These are phyloP conservation scores for Neotragus pygmaeus DNA, from an alignment of 2,113 vertebrate genomes.

Conservation along the genomic window DNA sequence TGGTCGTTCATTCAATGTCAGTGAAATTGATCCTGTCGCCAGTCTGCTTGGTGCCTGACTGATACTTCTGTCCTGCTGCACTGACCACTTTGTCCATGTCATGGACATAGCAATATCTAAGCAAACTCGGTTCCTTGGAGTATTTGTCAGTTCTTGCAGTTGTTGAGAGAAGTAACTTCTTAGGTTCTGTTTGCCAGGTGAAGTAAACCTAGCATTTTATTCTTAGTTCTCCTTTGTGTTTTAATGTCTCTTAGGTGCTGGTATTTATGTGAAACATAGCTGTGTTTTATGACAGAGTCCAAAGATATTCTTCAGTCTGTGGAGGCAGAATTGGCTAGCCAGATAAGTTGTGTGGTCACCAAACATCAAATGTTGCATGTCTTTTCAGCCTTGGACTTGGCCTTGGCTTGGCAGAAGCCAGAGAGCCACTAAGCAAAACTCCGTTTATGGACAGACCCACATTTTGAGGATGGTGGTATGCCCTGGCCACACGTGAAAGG, in stretches of 20 bases:
- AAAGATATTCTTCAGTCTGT: not conserved
- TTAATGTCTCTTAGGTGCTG: not conserved
- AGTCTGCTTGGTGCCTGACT: not conserved
- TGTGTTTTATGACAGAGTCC: not conserved
- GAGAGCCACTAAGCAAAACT: not conserved
- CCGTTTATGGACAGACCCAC: rapidly evolving
- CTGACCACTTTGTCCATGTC: not conserved
- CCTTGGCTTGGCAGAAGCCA: not conserved
- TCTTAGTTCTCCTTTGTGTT: not conserved
- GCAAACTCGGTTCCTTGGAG: not conserved
- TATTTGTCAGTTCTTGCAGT: not conserved
- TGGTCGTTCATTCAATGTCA: not conserved
- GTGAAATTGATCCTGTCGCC: not conserved
- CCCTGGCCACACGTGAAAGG: not conserved
- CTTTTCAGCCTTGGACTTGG: not conserved
- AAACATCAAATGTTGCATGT: not conserved
- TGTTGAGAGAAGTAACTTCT: not conserved
- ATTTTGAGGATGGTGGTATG: not conserved
- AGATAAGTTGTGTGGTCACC: not conserved
- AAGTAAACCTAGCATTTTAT: not conserved
- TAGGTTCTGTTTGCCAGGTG: not conserved
- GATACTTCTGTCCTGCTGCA: too few relatives aligned
- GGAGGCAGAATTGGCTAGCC: not conserved
- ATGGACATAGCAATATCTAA: not conserved
- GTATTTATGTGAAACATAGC: not conserved